These are phyloP conservation scores for Calycopis cecrops DNA, from an alignment of 1,140 invertebrate genomes.

Conservation along the genomic window DNA sequence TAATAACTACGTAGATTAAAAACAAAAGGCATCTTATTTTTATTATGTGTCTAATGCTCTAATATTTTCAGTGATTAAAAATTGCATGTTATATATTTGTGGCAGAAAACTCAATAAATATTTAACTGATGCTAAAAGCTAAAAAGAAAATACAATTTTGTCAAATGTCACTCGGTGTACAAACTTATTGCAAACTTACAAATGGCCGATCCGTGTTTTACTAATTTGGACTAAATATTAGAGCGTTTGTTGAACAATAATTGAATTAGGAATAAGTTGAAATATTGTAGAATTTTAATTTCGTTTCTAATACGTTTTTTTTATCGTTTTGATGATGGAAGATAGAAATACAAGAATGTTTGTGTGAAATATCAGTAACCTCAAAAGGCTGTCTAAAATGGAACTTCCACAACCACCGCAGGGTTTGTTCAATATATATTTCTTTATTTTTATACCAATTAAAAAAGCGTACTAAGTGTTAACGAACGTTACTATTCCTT, in stretches of 20 bases:
- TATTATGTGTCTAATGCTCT: too few relatives aligned
- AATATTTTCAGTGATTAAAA: neutral
- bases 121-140: neutral
- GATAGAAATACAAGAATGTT: neutral
- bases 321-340: neutral
- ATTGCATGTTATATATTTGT: neutral
- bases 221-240: too few relatives aligned
- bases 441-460: too few relatives aligned
- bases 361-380: slow-evolving; percentile 22
- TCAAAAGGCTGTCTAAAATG: slow-evolving; percentile 44
- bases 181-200: slow-evolving; percentile 15
- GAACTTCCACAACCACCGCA: slow-evolving; percentile 59
- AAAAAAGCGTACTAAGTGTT: neutral
- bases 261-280: neutral
- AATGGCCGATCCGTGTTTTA: slow-evolving; percentile 24
- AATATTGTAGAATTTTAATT: slow-evolving; percentile 1
- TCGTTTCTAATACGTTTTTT: neutral
- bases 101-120: neutral
- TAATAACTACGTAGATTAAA: too few relatives aligned
- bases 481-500: slow-evolving; percentile 20
- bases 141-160: too few relatives aligned
- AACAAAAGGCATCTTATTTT: too few relatives aligned
- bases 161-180: neutral
- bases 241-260: slow-evolving; percentile 9
- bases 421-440: slow-evolving; percentile 29